phyloP scores from a whole-genome alignment of 37 sponge, comb jelly and placozoan genomes.

The Ephydatia muelleri region DNA sequence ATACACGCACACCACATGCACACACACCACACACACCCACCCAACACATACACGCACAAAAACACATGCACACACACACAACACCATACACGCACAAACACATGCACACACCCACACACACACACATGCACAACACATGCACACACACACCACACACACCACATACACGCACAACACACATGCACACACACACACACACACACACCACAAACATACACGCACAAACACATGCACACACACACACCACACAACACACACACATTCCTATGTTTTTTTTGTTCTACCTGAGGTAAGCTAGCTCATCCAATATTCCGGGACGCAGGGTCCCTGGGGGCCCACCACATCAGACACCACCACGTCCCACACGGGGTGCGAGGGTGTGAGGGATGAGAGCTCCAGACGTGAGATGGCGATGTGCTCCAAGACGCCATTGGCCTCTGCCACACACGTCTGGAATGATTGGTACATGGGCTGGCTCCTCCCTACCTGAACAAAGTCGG shows the following conservation, averaged over 20 bases:
- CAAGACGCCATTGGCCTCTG: conserved; percentile 5
- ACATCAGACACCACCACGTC: conserved; percentile 53
- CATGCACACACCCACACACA: no score
- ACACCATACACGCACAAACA: no score
- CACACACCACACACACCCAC: no score
- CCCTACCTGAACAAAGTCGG: conserved; percentile 40
- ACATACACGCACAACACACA: no score
- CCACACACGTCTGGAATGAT: conserved; percentile 5
- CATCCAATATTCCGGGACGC: conserved; percentile 24
- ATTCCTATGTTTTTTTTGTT: background rate
- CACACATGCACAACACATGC: no score
- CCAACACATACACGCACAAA: no score
- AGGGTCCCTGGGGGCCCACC: conserved; percentile 51
- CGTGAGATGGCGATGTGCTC: conserved; percentile 20
- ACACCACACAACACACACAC: no score
- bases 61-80: no score
- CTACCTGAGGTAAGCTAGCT: conserved; percentile 36
- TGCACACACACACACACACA: no score
- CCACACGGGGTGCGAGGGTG: conserved; percentile 33
- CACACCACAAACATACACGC: no score
- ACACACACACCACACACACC: no score
- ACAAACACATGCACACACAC: no score
- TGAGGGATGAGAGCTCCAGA: conserved; percentile 3
- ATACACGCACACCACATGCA: background rate
- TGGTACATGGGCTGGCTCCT: conserved; percentile 10